These are phyloP conservation scores for Catocala fraxini DNA, from an alignment of 2,888 invertebrate genomes.

Conservation along the genomic window DNA sequence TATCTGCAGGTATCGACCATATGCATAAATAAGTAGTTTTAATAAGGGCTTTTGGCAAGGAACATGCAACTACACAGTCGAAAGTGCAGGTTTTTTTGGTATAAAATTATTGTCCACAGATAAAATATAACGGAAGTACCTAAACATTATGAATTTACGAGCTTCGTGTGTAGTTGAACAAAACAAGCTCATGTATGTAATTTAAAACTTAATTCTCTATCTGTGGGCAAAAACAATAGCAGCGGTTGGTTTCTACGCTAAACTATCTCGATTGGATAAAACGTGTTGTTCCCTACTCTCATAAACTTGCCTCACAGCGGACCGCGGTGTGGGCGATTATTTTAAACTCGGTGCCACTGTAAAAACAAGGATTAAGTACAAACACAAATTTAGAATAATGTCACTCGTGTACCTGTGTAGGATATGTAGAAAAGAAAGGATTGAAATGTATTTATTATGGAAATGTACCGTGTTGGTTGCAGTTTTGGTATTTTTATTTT, in stretches of 20 bases:
- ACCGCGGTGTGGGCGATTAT: background rate
- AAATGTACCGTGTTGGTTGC: too few species aligned
- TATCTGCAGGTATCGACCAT: too few species aligned
- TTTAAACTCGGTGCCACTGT: background rate
- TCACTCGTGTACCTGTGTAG: background rate
- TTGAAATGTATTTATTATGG: too few species aligned
- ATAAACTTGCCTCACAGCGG: slow-evolving; percentile 8
- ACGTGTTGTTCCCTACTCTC: background rate
- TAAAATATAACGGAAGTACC: slow-evolving; percentile 6
- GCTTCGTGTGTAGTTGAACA: slow-evolving; percentile 9
- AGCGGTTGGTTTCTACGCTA: slow-evolving; percentile 5
- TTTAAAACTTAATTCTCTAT: slow-evolving; percentile 7
- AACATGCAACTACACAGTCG: too few species aligned
- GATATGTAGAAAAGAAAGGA: too few species aligned
- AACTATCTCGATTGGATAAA: slow-evolving; percentile 14
- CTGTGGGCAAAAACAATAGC: slow-evolving; percentile 11
- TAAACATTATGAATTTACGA: slow-evolving; percentile 15
- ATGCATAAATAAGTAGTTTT: too few species aligned
- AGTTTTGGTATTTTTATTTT: too few species aligned
- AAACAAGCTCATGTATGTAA: slow-evolving; percentile 10
- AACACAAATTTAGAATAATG: background rate
- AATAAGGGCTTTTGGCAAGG: too few species aligned
- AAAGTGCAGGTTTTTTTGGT: too few species aligned
- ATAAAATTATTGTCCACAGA: slow-evolving; percentile 1
- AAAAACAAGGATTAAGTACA: background rate